Base-by-base conservation (phyloP, 2,113 vertebrate species). In the Corvus moneduloides region DNA sequence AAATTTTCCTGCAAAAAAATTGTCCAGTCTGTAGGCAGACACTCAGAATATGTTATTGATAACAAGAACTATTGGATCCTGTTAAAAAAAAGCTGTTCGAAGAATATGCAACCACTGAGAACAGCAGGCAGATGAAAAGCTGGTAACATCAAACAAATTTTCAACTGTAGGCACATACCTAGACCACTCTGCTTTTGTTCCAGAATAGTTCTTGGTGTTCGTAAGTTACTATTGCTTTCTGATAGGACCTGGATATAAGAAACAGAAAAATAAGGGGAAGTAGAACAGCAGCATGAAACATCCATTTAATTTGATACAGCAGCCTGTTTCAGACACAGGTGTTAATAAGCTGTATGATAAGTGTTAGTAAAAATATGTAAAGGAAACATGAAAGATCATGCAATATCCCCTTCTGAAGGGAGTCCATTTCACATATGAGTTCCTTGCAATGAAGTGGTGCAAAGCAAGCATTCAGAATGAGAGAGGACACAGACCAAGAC, bases 271-370 rank as follows among this genome's bases (percentile, higher is more conserved):
- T 98, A 97, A 97, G 96, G 91, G 77, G 75, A 94, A 95, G 84
- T 61, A 96, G 85, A 80, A 93, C 61, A 86, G 82, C 74, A 91
- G 84, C 75, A 82, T 75, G 21, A 86, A 87, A 93, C 6, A 49
- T 94, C 94, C 97, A 97, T 80, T 95, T 97, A 93, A 94, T 83
- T 95, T 96, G 96, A 98, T 97, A 98, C 96, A 97, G 96, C 93
- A 96, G 92, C 97, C 98, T 97, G 97, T 98, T 98, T 97, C 97
- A 98, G 98, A 98, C 97, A 98, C 97, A 97, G 91, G 94, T 98
- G 98, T 99, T 99, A 99, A 98, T 98, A 98, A 98, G 98, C 98
- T 97, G 94, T 98, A 98, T 97, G 97, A 96, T 97, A 98, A 97
- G 94, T 97, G 98, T 98, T 98, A 99, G 99, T 98, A 98, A 97